phyloP scores from a whole-genome alignment of 1,140 invertebrate genomes.

The Thereuonema tuberculata region DNA sequence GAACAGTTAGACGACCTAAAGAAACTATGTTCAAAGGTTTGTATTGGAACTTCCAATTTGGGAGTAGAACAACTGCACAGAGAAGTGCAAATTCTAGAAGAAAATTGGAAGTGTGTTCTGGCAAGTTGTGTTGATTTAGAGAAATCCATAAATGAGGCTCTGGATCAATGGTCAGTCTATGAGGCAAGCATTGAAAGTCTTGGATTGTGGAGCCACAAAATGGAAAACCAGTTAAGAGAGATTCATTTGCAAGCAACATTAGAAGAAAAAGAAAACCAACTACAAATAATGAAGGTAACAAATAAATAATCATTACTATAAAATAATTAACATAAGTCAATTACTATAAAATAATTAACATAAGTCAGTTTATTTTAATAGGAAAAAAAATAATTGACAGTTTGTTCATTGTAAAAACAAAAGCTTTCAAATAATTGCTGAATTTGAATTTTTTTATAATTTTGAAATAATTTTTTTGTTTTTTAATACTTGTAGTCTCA shows the following conservation, averaged over 20 bases:
- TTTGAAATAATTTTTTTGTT: constrained; percentile 5
- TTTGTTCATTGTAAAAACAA: no score
- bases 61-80: constrained; percentile 31
- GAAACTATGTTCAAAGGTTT: constrained; percentile 48
- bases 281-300: constrained; percentile 56
- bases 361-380: no score
- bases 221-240: constrained; percentile 68
- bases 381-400: no score
- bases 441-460: background rate
- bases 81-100: constrained; percentile 47
- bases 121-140: constrained; percentile 27
- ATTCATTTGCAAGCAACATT: constrained; percentile 66
- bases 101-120: constrained; percentile 41
- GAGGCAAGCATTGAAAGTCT: constrained; percentile 62
- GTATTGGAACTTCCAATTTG: constrained; percentile 54
- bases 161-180: constrained; percentile 76
- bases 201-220: constrained; percentile 67
- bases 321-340: no score
- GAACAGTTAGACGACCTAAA: constrained; percentile 53
- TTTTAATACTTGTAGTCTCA: constrained; percentile 15
- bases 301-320: no score
- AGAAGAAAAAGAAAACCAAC: constrained; percentile 59
- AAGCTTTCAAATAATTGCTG: no score
- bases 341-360: no score
- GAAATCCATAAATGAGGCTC: constrained; percentile 45